These are phyloP conservation scores for Pyrgilauda ruficollis DNA, from an alignment of 2,113 vertebrate species.

Conservation along the genomic window DNA sequence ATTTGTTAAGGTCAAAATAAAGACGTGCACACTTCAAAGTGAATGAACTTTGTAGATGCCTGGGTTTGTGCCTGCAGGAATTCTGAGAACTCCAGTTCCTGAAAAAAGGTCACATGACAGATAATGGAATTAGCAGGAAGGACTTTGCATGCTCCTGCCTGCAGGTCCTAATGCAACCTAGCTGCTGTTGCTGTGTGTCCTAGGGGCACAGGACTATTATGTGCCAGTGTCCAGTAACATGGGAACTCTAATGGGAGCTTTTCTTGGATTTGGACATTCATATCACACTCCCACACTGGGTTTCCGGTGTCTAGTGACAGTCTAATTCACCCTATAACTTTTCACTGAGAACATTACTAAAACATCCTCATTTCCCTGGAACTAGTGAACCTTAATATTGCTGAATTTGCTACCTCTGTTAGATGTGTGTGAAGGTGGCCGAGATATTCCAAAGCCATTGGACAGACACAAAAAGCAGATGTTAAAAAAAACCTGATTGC, in stretches of 20 bases:
- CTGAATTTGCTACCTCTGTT: background rate
- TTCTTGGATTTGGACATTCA: background rate
- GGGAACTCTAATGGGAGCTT: background rate
- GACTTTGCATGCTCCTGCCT: background rate
- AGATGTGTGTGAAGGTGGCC: background rate
- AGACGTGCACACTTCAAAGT: background rate
- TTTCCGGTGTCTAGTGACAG: background rate
- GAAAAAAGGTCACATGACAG: background rate
- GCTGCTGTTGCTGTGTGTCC: background rate
- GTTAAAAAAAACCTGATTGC: background rate
- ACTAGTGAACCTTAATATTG: background rate
- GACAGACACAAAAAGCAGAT: background rate
- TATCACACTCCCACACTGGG: background rate
- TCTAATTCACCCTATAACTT: background rate
- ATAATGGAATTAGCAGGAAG: background rate
- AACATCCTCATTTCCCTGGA: background rate
- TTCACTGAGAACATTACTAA: background rate
- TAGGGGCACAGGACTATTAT: background rate
- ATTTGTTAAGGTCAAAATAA: background rate
- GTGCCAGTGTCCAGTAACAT: background rate
- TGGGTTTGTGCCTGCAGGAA: background rate
- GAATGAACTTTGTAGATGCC: background rate
- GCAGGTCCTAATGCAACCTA: background rate
- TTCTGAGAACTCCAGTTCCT: background rate
- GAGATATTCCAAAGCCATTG: background rate